Conservation (phyloP, 2,888 invertebrate genomes). For the Parelbella ahira region DNA sequence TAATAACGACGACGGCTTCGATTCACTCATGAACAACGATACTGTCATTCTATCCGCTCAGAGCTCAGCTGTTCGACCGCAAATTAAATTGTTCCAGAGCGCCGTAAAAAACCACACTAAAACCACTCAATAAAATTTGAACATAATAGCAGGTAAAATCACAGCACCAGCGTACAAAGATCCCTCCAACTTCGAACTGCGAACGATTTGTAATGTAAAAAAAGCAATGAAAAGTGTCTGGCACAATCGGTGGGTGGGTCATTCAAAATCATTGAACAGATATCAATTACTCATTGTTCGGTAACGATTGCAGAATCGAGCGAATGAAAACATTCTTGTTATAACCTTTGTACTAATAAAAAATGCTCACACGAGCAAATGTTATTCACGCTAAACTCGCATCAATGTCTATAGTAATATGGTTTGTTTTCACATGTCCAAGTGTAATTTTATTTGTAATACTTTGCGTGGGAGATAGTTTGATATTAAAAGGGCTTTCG, state of each 20-base stretch:
- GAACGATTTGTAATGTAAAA: background rate
- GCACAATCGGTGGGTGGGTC: constrained; percentile 42
- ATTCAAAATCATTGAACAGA: constrained; percentile 60
- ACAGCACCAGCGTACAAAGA: constrained; percentile 14
- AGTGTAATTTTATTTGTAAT: constrained; percentile 27
- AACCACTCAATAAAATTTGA: constrained; percentile 48
- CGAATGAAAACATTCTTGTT: constrained; percentile 55
- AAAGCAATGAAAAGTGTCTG: constrained; percentile 28
- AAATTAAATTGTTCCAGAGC: constrained; percentile 55
- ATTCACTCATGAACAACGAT: constrained; percentile 41
- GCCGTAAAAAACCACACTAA: constrained; percentile 40
- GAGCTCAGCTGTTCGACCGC: constrained; percentile 57
- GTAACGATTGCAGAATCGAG: constrained; percentile 54
- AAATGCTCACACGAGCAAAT: no score
- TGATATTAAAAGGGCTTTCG: constrained; percentile 34
- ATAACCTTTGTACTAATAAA: constrained; percentile 45
- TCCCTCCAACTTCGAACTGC: constrained; percentile 19
- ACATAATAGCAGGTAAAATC: constrained; percentile 56
- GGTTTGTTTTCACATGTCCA: constrained; percentile 22
- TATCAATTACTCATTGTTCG: constrained; percentile 72
- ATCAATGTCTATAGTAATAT: constrained; percentile 20
- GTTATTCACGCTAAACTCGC: no score
- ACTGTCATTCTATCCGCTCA: constrained; percentile 53
- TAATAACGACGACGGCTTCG: constrained; percentile 36
- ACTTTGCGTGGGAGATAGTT: constrained; percentile 42